These are phyloP conservation scores for Carcina quercana DNA, from an alignment of 2,888 invertebrate genomes.

Conservation along the genomic window DNA sequence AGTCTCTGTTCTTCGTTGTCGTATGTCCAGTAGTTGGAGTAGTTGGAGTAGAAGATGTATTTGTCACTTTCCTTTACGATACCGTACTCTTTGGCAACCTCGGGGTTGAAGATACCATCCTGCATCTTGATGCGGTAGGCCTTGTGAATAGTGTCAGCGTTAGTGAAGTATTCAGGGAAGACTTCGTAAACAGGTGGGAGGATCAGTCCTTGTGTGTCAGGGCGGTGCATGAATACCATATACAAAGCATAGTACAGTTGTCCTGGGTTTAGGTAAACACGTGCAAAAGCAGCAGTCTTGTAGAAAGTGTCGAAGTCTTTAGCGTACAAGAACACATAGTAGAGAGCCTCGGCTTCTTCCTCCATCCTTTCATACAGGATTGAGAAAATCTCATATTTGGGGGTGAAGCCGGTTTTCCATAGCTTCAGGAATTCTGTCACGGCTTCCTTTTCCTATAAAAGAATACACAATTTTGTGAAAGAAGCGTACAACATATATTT, in stretches of 20 bases:
- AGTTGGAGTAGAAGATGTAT: conserved; percentile 74
- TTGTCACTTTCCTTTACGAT: conserved; percentile 49
- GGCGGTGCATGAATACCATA: conserved; percentile 74
- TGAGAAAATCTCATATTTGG: conserved; percentile 66
- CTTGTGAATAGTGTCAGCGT: conserved; percentile 53
- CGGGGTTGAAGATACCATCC: conserved; percentile 75
- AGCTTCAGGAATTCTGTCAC: conserved; percentile 54
- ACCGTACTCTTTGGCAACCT: conserved; percentile 68
- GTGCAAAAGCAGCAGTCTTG: conserved; percentile 71
- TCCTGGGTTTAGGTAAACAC: conserved; percentile 75
- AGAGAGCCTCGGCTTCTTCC: conserved; percentile 67
- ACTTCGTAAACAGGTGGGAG: conserved; percentile 81
- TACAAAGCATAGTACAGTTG: conserved; percentile 77
- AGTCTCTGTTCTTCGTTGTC: conserved; percentile 74
- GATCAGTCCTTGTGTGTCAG: conserved; percentile 71
- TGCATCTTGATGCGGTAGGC: conserved; percentile 63
- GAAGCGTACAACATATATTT: conserved; percentile 23
- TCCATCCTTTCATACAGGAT: conserved; percentile 57
- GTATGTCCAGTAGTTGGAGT: conserved; percentile 66
- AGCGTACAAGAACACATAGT: conserved; percentile 74
- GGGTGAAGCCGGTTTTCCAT: conserved; percentile 59
- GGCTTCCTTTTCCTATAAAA: conserved; percentile 50
- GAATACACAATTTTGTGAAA: no score
- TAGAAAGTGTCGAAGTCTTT: conserved; percentile 77
- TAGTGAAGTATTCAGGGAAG: conserved; percentile 77